Percentiles rank a stretch among this genome's conserved stretches.
Conservation (phyloP, 2,888 invertebrate species). For the Eledone cirrhosa region DNA sequence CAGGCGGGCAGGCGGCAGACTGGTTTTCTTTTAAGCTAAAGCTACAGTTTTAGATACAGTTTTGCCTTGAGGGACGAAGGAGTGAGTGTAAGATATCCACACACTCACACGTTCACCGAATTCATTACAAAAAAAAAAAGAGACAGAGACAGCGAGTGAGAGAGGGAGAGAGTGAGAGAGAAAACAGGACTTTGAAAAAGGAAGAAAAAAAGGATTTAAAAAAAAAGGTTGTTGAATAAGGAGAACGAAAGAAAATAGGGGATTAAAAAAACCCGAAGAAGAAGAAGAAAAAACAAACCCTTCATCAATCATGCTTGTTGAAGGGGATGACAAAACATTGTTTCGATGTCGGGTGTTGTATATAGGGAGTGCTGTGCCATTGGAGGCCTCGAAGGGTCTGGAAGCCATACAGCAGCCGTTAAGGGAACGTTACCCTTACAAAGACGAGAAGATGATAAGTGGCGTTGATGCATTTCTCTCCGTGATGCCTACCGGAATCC, state of each 20-base stretch:
- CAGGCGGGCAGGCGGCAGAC: neutral
- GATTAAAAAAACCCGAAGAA: no score
- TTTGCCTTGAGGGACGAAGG: neutral
- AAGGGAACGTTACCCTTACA: slow-evolving; percentile 55
- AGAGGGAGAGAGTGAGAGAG: neutral
- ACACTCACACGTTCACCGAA: no score
- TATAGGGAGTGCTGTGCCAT: slow-evolving; percentile 64
- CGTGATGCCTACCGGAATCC: slow-evolving; percentile 95
- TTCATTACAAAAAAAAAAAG: no score
- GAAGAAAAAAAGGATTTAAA: neutral
- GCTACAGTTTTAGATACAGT: no score
- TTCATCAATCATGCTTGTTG: slow-evolving; percentile 38
- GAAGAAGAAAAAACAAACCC: neutral
- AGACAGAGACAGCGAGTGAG: neutral
- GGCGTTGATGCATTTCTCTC: slow-evolving; percentile 83
- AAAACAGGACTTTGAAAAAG: neutral
- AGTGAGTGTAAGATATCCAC: neutral
- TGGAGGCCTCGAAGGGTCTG: slow-evolving; percentile 60
- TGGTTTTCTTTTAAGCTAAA: no score
- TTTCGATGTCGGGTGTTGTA: slow-evolving; percentile 60
- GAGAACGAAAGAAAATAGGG: neutral
- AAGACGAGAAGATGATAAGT: slow-evolving; percentile 48
- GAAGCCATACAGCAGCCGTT: slow-evolving; percentile 63
- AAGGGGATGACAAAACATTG: slow-evolving; percentile 41
- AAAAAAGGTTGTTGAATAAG: no score